A percentile compares a stretch with the other conserved stretches of the same genome.
Conservation (phyloP, 2,113 vertebrate species). For the Epinephelus lanceolatus region DNA sequence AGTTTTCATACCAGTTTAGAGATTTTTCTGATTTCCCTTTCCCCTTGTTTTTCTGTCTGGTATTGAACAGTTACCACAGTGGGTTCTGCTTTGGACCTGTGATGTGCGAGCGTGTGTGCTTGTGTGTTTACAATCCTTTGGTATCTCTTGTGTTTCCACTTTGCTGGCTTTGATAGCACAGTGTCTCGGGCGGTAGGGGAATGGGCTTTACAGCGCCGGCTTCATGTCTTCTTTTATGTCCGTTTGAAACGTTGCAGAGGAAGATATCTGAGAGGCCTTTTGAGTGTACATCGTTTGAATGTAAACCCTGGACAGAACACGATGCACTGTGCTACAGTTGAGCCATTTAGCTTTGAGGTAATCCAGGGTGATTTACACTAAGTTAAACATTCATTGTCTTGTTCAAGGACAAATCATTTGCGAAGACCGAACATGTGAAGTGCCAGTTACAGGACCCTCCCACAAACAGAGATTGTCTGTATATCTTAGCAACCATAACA, state of each 20-base stretch:
- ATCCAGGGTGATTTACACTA: slow-evolving; percentile 38
- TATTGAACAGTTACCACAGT: slow-evolving; percentile 49
- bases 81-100: slow-evolving; percentile 65
- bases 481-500: not conserved
- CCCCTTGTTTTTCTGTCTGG: not conserved
- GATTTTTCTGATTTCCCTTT: not conserved
- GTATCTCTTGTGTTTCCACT: slow-evolving; percentile 70
- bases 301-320: slow-evolving; percentile 43
- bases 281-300: slow-evolving; percentile 49
- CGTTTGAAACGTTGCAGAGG: slow-evolving; percentile 58
- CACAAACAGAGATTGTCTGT: not conserved
- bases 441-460: not conserved
- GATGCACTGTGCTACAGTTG: not conserved
- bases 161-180: slow-evolving; percentile 70
- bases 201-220: slow-evolving; percentile 55
- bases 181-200: slow-evolving; percentile 62
- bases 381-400: slow-evolving; percentile 13
- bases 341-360: slow-evolving; percentile 37
- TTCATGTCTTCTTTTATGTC: slow-evolving; percentile 67
- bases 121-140: slow-evolving; percentile 70
- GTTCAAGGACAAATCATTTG: slow-evolving; percentile 45
- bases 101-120: slow-evolving; percentile 47
- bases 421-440: slow-evolving; percentile 3
- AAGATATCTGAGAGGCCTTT: slow-evolving; percentile 57
- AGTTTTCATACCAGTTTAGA: slow-evolving; percentile 18